These are phyloP conservation scores for Tipula unca DNA, from an alignment of 2,888 invertebrate genomes.

Conservation along the genomic window DNA sequence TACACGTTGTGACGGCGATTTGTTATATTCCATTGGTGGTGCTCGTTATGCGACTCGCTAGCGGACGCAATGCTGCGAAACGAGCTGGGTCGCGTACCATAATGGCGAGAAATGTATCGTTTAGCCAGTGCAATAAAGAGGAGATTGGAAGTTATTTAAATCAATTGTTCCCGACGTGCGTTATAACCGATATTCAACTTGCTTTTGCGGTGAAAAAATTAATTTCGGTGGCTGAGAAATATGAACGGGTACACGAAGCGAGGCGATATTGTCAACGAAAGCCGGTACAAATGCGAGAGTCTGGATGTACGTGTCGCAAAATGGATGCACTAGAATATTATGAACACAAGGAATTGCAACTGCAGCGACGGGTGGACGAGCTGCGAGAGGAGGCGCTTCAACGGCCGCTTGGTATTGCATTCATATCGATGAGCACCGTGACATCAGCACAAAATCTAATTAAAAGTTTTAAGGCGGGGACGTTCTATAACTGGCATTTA, in stretches of 20 bases:
- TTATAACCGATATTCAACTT: slow-evolving; percentile 77
- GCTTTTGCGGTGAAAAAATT: slow-evolving; percentile 81
- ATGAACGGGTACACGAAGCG: slow-evolving; percentile 68
- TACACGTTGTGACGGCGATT: slow-evolving; percentile 76
- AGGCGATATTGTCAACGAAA: slow-evolving; percentile 70
- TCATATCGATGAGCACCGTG: slow-evolving; percentile 71
- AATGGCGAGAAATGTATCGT: slow-evolving; percentile 82
- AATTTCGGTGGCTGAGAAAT: slow-evolving; percentile 62
- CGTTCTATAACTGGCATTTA: slow-evolving; percentile 70
- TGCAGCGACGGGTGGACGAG: slow-evolving; percentile 66
- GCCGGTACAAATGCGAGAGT: slow-evolving; percentile 64
- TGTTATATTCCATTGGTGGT: slow-evolving; percentile 76
- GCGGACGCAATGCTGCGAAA: slow-evolving; percentile 62
- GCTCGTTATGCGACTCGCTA: slow-evolving; percentile 76
- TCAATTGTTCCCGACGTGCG: slow-evolving; percentile 79
- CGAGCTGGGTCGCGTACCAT: slow-evolving; percentile 71
- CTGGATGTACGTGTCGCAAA: slow-evolving; percentile 64
- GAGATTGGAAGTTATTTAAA: slow-evolving; percentile 61
- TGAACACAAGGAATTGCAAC: slow-evolving; percentile 62
- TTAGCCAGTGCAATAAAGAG: slow-evolving; percentile 62
- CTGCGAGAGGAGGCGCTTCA: slow-evolving; percentile 69
- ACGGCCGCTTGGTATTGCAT: slow-evolving; percentile 81
- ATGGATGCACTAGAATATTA: slow-evolving; percentile 84
- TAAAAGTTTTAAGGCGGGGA: slow-evolving; percentile 51
- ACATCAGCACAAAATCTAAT: slow-evolving; percentile 60